Percentiles rank a stretch among this genome's conserved stretches.
phyloP scores from a whole-genome alignment of 1,140 invertebrate species.

The Brachionus koreanus region DNA sequence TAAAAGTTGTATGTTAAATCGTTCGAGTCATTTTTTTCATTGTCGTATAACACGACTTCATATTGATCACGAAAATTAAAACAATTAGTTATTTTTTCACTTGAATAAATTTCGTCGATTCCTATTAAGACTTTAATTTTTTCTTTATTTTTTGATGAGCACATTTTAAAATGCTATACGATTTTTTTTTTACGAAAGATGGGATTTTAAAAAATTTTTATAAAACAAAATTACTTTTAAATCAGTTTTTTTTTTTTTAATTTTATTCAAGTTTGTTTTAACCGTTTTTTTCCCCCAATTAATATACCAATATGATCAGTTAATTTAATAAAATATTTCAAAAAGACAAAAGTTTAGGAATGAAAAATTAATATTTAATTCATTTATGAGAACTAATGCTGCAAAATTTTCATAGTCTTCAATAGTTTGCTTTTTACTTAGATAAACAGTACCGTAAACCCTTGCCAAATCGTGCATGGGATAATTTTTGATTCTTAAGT shows the following conservation, averaged over 20 bases:
- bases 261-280: neutral
- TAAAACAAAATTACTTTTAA: neutral
- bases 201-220: neutral
- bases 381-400: too few species aligned
- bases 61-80: neutral
- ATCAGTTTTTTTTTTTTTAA: neutral
- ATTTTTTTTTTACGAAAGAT: neutral
- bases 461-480: too few species aligned
- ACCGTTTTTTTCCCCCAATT: neutral
- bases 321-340: too few species aligned
- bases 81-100: neutral
- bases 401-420: too few species aligned
- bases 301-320: too few species aligned
- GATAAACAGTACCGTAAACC: too few species aligned
- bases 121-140: slow-evolving; percentile 17
- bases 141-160: neutral
- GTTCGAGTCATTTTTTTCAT: neutral
- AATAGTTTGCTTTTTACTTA: too few species aligned
- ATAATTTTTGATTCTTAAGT: too few species aligned
- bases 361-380: too few species aligned
- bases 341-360: too few species aligned
- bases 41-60: neutral
- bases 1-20: neutral
- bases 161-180: neutral
- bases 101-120: slow-evolving; percentile 2